Percentiles rank a stretch among this genome's conserved stretches.
Evolutionary conservation across 1,140 invertebrate species (phyloP).

Genomic region (Leptinotarsa lineolata): DNA sequence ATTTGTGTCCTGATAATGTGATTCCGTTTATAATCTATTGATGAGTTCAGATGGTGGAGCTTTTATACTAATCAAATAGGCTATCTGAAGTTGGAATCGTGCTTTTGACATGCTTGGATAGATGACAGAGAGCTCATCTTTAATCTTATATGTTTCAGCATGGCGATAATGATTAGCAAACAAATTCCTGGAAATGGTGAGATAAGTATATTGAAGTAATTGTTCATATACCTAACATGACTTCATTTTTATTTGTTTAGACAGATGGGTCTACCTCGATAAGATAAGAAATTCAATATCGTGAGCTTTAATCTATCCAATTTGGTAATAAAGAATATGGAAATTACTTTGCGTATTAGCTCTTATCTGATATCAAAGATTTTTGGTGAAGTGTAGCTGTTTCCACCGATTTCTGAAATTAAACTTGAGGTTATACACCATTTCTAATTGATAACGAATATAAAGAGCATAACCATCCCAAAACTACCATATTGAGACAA

Average conservation of each 20-base stretch:
- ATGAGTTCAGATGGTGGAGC: too few relatives aligned
- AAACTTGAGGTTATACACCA: neutral
- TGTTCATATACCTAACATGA: conserved; percentile 17
- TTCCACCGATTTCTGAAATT: neutral
- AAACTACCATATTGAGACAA: too few relatives aligned
- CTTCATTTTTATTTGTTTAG: conserved; percentile 23
- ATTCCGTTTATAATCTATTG: too few relatives aligned
- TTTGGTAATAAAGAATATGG: conserved; percentile 29
- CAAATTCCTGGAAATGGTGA: conserved; percentile 16
- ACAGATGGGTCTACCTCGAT: conserved; percentile 32
- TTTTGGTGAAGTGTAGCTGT: neutral
- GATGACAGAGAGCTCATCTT: neutral
- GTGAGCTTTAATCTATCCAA: conserved; percentile 22
- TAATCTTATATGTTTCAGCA: conserved; percentile 19
- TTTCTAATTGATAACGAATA: neutral
- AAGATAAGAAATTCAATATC: conserved; percentile 36
- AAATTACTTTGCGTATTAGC: conserved; percentile 15
- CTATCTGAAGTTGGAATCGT: neutral
- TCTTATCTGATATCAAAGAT: conserved; percentile 20
- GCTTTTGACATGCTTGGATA: neutral
- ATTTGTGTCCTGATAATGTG: too few relatives aligned
- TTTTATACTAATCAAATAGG: too few relatives aligned
- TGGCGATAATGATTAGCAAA: conserved; percentile 19
- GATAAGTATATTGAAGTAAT: conserved; percentile 12
- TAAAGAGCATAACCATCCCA: neutral